phyloP scores from a whole-genome alignment of 2,888 invertebrate genomes.

The Rhyacophila evoluta region DNA sequence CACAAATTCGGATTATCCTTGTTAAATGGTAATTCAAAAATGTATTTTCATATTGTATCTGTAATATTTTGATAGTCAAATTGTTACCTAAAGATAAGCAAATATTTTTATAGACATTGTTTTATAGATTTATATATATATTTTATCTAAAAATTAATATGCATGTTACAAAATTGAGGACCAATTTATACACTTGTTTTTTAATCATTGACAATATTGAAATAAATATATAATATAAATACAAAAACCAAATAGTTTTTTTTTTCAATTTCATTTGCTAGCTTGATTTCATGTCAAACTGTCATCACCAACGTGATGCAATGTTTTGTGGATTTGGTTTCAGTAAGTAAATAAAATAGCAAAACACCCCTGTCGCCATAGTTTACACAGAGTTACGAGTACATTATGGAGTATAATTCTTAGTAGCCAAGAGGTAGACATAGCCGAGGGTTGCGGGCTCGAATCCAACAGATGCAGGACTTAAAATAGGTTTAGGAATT shows the following conservation, averaged over 20 bases:
- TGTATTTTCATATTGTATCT: not conserved
- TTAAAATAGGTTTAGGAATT: too few relatives aligned
- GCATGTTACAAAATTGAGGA: not conserved
- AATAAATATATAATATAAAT: not conserved
- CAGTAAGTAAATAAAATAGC: too few relatives aligned
- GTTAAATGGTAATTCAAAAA: not conserved
- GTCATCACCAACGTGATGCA: too few relatives aligned
- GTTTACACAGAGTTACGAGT: too few relatives aligned
- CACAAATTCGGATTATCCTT: not conserved
- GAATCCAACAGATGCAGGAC: too few relatives aligned
- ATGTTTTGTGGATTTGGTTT: too few relatives aligned
- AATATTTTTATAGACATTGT: not conserved
- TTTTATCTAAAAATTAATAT: not conserved
- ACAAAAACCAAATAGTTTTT: not conserved
- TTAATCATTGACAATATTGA: slow-evolving; percentile 3
- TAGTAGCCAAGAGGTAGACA: too few relatives aligned
- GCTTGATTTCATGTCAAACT: too few relatives aligned
- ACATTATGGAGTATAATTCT: too few relatives aligned
- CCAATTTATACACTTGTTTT: not conserved
- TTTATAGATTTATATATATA: not conserved
- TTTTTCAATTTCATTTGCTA: too few relatives aligned
- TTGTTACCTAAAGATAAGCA: not conserved
- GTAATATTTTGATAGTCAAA: not conserved
- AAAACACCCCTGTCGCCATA: too few relatives aligned
- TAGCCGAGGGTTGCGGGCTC: too few relatives aligned